A percentile compares a stretch with the other conserved stretches of the same genome.
These are phyloP conservation scores for Amblyopsis rosae DNA, from an alignment of 2,113 vertebrate genomes.

Conservation along the genomic window DNA sequence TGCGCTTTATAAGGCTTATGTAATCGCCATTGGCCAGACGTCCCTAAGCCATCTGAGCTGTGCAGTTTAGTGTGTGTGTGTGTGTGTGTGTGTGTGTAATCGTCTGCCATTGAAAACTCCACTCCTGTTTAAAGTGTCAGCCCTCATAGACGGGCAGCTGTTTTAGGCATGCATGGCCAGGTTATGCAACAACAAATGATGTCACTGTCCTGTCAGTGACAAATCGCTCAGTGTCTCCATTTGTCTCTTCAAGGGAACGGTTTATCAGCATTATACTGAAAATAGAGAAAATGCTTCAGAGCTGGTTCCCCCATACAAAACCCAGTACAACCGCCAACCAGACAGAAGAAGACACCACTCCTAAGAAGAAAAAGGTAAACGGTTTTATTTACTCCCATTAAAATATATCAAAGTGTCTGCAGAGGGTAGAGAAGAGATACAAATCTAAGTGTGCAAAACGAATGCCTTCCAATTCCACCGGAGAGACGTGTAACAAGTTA, in stretches of 20 bases:
- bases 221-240: neutral
- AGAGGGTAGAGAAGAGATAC: neutral
- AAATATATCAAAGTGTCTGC: constrained; percentile 3
- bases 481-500: too few species aligned
- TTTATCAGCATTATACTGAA: constrained; percentile 50
- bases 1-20: constrained; percentile 33
- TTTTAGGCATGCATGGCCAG: neutral
- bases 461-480: too few species aligned
- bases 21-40: constrained; percentile 37
- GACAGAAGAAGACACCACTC: neutral
- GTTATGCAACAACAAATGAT: neutral
- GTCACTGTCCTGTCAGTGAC: neutral
- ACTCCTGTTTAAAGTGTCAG: neutral
- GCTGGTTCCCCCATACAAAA: constrained; percentile 60
- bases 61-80: constrained; percentile 7
- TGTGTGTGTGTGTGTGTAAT: neutral
- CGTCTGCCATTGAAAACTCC: constrained; percentile 10
- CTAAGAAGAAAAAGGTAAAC: constrained; percentile 49
- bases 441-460: too few species aligned
- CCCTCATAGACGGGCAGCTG: neutral
- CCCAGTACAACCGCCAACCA: neutral
- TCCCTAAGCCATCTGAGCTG: constrained; percentile 37
- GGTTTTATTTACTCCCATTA: neutral
- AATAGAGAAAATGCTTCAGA: constrained; percentile 62
- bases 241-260: constrained; percentile 26